Conservation (phyloP, 2,797 vertebrate species). For the Parauchenoglanis punctatus region DNA sequence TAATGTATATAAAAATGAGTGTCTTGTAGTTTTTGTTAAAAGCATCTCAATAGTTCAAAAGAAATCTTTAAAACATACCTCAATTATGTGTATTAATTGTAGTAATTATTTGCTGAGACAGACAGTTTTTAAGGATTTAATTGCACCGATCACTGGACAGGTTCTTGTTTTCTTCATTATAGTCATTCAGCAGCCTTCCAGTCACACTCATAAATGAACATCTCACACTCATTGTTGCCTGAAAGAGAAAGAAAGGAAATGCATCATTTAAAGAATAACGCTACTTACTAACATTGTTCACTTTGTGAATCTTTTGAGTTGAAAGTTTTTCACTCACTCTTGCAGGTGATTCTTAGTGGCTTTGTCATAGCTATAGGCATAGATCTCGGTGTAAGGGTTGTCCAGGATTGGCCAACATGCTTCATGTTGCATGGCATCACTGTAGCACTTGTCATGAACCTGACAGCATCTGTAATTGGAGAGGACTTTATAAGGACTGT, state of each 20-base stretch:
- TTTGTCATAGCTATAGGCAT: constrained; percentile 66
- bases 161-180: constrained; percentile 52
- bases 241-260: not conserved
- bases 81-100: no score
- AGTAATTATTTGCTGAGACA: no score
- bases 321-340: constrained; percentile 59
- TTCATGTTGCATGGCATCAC: constrained; percentile 61
- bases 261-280: constrained; percentile 30
- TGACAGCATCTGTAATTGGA: constrained; percentile 67
- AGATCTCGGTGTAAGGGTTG: constrained; percentile 72
- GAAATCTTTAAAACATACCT: no score
- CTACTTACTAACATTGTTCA: constrained; percentile 45
- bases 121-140: no score
- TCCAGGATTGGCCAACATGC: constrained; percentile 71
- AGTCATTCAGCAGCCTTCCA: constrained; percentile 76
- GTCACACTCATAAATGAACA: constrained; percentile 84
- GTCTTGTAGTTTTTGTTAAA: no score
- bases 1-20: no score
- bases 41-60: no score
- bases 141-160: constrained; percentile 55
- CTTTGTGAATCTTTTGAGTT: not conserved
- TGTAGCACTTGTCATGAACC: constrained; percentile 71
- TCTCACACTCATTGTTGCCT: constrained; percentile 78
- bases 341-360: constrained; percentile 65
- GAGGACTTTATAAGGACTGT: not conserved